Percentiles rank a stretch among this genome's conserved stretches.
phyloP scores from a whole-genome alignment of 2,888 invertebrate species.

The Nomada goodeniana region DNA sequence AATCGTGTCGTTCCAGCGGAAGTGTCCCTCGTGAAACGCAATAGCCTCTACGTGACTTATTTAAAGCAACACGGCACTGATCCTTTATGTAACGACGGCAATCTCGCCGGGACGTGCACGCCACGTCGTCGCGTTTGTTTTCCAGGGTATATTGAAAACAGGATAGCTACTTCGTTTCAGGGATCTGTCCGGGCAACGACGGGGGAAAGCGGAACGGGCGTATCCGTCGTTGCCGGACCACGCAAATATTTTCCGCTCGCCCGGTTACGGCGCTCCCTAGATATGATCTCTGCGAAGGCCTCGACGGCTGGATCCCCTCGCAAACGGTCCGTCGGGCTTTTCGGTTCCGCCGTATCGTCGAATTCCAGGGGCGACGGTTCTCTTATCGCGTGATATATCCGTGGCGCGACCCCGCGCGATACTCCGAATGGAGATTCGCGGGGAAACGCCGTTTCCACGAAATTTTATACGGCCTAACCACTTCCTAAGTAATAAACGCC shows the following conservation, averaged over 20 bases:
- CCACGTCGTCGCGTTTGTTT: constrained; percentile 29
- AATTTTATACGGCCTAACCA: constrained; percentile 19
- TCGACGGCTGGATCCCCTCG: constrained; percentile 21
- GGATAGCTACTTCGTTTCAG: constrained; percentile 45
- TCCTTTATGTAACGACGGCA: constrained; percentile 28
- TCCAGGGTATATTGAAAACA: constrained; percentile 46
- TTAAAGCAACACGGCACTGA: constrained; percentile 12
- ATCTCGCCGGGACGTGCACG: constrained; percentile 8
- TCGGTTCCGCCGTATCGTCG: constrained; percentile 34
- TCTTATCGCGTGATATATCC: constrained; percentile 24
- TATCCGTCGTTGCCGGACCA: constrained; percentile 45
- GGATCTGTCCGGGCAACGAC: constrained; percentile 27
- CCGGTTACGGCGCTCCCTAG: constrained; percentile 14
- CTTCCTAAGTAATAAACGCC: constrained; percentile 31
- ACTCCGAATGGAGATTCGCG: constrained; percentile 24
- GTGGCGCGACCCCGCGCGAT: neutral
- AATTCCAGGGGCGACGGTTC: constrained; percentile 23
- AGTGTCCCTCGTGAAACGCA: neutral
- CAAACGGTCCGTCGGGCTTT: constrained; percentile 48
- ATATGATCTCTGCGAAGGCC: constrained; percentile 41
- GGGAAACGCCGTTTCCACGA: neutral
- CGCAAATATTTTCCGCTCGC: constrained; percentile 55
- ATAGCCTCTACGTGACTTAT: constrained; percentile 43
- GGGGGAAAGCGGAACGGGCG: constrained; percentile 36
- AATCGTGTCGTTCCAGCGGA: neutral